Percentiles rank a stretch among this genome's conserved stretches.
Evolutionary conservation across 2,888 invertebrate genomes (phyloP).

Genomic region (Synergus umbraculus): DNA sequence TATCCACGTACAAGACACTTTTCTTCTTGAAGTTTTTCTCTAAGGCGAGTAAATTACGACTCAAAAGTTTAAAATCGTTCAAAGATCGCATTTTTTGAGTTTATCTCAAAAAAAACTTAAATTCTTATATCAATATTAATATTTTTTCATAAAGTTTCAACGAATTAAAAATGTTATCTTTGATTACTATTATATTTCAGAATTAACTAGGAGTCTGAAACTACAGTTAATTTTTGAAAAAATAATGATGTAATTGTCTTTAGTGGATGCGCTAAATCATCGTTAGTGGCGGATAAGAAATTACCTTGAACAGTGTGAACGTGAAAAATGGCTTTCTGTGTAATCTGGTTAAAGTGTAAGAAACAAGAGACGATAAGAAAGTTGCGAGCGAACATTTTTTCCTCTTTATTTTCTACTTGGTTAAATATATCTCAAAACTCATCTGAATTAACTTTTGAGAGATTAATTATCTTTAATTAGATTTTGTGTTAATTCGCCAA

Average conservation of each 20-base stretch:
- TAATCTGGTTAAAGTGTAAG: background rate
- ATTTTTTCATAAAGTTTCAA: too few species aligned
- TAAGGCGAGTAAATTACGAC: background rate
- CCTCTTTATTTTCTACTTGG: background rate
- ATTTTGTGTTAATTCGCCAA: too few species aligned
- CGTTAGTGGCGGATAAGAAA: background rate
- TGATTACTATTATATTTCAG: too few species aligned
- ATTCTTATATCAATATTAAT: too few species aligned
- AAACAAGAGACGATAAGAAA: background rate
- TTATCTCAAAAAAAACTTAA: background rate
- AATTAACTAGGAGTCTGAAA: background rate
- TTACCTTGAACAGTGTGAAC: background rate
- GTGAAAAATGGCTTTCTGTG: background rate
- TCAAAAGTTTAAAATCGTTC: background rate
- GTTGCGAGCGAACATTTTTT: background rate
- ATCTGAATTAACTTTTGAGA: background rate
- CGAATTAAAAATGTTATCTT: too few species aligned
- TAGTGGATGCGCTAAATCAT: background rate
- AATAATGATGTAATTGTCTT: background rate
- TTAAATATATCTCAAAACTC: background rate
- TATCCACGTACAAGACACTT: background rate
- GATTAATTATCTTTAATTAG: background rate
- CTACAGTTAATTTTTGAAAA: background rate
- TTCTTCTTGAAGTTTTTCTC: background rate
- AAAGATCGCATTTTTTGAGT: background rate